phyloP scores from a whole-genome alignment of 2,888 invertebrate genomes.

The Hypolimnas misippus region DNA sequence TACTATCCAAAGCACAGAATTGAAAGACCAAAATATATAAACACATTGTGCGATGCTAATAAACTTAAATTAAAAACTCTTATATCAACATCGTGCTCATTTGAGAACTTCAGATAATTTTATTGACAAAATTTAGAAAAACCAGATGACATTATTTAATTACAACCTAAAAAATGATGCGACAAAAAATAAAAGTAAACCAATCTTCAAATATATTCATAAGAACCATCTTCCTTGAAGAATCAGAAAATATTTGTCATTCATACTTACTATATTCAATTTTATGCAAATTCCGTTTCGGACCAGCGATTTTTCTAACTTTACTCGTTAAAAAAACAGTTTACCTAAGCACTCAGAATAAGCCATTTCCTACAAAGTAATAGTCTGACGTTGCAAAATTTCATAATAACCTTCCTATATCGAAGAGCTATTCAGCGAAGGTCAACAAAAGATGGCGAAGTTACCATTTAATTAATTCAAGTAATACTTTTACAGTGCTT shows the following conservation, averaged over 20 bases:
- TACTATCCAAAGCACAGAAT: no score
- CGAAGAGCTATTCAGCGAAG: conserved; percentile 44
- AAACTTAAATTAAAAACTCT: no score
- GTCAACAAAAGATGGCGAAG: conserved; percentile 47
- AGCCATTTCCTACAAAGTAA: conserved; percentile 33
- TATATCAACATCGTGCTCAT: no score
- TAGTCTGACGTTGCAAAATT: conserved; percentile 37
- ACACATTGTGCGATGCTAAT: no score
- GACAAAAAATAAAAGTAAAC: neutral
- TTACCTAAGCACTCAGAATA: conserved; percentile 31
- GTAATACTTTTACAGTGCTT: conserved; percentile 46
- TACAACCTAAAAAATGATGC: no score
- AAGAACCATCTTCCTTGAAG: no score
- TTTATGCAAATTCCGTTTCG: conserved; percentile 10
- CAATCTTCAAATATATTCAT: no score
- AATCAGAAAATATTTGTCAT: neutral
- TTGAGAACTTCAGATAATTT: no score
- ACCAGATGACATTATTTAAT: no score
- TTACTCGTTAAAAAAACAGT: conserved; percentile 33
- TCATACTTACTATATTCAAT: conserved; percentile 5
- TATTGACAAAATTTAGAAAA: no score
- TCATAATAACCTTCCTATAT: conserved; percentile 42
- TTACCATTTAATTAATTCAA: conserved; percentile 57
- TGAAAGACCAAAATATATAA: no score
- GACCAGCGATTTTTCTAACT: conserved; percentile 28